phyloP scores from a whole-genome alignment of 2,888 invertebrate species.

The Dinocampus coccinellae region DNA sequence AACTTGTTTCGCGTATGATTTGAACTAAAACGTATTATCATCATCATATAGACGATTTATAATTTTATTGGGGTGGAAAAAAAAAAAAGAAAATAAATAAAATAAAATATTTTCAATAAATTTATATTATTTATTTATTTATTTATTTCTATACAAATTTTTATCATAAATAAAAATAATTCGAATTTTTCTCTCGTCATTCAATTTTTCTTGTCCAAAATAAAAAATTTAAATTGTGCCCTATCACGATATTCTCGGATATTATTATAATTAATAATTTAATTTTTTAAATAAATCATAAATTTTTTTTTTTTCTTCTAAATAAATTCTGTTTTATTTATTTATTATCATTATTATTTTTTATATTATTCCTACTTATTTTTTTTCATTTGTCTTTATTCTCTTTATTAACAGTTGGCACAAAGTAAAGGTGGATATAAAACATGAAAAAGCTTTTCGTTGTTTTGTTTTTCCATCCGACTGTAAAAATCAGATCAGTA shows the following conservation, averaged over 20 bases:
- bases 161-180: too few species aligned
- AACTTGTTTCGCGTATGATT: neutral
- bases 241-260: too few species aligned
- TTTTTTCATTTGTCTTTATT: neutral
- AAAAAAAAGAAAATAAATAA: too few species aligned
- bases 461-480: neutral
- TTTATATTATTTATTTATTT: neutral
- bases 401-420: neutral
- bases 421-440: neutral
- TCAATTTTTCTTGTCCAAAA: too few species aligned
- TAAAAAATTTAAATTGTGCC: too few species aligned
- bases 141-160: too few species aligned
- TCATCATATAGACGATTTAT: neutral
- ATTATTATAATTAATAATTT: too few species aligned
- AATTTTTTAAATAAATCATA: neutral
- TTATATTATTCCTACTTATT: too few species aligned
- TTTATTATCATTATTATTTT: too few species aligned
- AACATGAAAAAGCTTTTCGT: slow-evolving; percentile 1
- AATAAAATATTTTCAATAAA: neutral
- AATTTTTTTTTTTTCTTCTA: too few species aligned
- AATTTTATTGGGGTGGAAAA: neutral
- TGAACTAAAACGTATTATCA: neutral
- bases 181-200: too few species aligned
- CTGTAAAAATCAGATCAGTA: neutral
- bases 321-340: too few species aligned